Conservation (phyloP, 2,113 vertebrate genomes). For the Chlorocebus sabaeus region DNA sequence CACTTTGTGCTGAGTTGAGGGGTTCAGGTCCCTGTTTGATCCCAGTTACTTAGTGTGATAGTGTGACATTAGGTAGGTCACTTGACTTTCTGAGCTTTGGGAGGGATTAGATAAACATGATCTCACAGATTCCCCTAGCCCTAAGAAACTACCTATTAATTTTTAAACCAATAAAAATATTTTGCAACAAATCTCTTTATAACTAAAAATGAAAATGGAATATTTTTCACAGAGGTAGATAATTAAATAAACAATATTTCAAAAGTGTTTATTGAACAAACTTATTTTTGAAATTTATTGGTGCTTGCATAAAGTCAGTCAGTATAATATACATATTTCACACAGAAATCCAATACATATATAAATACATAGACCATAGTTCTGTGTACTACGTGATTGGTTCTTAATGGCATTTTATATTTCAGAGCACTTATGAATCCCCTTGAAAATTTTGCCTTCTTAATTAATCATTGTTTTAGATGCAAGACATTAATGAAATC, state of each 20-base stretch:
- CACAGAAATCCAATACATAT: conserved; percentile 34
- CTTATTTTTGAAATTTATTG: conserved; percentile 39
- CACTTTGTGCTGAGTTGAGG: not conserved
- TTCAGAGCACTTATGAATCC: conserved; percentile 12
- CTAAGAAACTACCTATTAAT: not conserved
- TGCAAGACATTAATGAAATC: not conserved
- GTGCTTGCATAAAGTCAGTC: conserved; percentile 10
- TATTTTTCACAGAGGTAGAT: conserved; percentile 12
- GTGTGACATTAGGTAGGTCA: not conserved
- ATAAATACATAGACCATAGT: not conserved
- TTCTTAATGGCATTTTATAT: conserved; percentile 51
- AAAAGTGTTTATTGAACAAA: conserved; percentile 25
- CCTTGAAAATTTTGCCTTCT: not conserved
- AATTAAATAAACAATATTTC: conserved; percentile 51
- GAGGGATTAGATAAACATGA: not conserved
- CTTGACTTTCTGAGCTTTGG: conserved; percentile 26
- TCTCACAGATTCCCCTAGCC: not conserved
- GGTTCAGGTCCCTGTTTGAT: conserved; percentile 29
- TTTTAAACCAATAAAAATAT: conserved; percentile 21
- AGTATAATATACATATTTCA: conserved; percentile 19
- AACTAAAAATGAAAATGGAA: conserved; percentile 4
- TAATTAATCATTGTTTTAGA: conserved; percentile 29
- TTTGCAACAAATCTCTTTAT: conserved; percentile 33
- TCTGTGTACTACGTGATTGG: not conserved
- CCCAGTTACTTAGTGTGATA: not conserved